phyloP scores from a whole-genome alignment of 2,888 invertebrate species.

The Linnaemya tessellans region DNA sequence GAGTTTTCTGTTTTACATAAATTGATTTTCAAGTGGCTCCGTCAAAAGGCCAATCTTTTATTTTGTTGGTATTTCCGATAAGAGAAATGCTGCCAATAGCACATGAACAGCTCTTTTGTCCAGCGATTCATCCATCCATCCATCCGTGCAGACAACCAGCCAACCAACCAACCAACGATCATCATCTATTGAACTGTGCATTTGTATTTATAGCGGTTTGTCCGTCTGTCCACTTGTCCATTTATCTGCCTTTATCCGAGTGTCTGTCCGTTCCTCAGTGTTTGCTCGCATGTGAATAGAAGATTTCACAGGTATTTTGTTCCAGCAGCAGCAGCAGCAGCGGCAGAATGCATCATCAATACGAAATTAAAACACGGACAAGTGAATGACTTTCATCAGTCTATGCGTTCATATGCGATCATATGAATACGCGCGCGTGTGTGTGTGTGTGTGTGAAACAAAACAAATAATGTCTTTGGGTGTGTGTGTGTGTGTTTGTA shows the following conservation, averaged over 20 bases:
- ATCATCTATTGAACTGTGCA: background rate
- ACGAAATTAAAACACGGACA: constrained; percentile 16
- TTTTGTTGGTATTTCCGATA: constrained; percentile 69
- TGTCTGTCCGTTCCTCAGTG: constrained; percentile 7
- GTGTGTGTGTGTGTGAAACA: background rate
- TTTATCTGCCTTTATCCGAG: constrained; percentile 11
- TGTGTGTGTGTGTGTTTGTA: constrained; percentile 18
- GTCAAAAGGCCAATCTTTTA: constrained; percentile 67
- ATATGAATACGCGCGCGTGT: constrained; percentile 1
- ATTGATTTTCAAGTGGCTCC: constrained; percentile 72
- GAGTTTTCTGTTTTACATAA: constrained; percentile 59
- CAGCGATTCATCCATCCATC: constrained; percentile 21
- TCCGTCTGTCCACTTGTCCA: constrained; percentile 13
- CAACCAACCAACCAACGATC: constrained; percentile 9
- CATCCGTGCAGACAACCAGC: background rate
- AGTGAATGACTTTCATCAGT: constrained; percentile 41
- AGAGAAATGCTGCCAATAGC: constrained; percentile 66
- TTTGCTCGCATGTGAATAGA: constrained; percentile 7
- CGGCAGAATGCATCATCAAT: constrained; percentile 35
- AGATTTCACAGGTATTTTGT: constrained; percentile 49
- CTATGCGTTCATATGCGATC: background rate
- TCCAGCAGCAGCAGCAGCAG: background rate
- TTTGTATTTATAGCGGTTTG: constrained; percentile 6
- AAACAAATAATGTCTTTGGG: background rate
- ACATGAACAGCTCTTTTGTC: constrained; percentile 45